A percentile compares a stretch with the other conserved stretches of the same genome.
Evolutionary conservation across 2,113 vertebrate genomes (phyloP).

Genomic region (Dicaeum eximium): DNA sequence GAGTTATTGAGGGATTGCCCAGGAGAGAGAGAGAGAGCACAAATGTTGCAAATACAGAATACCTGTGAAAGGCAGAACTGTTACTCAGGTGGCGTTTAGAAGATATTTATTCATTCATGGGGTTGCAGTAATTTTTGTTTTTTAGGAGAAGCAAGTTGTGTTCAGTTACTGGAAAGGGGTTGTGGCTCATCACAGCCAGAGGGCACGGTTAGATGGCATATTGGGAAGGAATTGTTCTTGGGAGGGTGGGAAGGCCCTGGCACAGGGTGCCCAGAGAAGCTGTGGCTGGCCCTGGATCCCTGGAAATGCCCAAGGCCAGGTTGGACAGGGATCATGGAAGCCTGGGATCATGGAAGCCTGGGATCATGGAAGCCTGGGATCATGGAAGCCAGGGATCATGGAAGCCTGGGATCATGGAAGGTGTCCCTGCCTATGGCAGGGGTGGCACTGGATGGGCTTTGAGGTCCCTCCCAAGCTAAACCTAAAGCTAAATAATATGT

Average conservation of each 20-base stretch:
- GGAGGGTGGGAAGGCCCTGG: fast-evolving
- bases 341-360: not conserved
- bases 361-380: fast-evolving
- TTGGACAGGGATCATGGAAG: fast-evolving
- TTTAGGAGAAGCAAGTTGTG: not conserved
- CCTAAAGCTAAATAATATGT: no score
- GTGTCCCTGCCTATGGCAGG: not conserved
- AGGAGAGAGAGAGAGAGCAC: not conserved
- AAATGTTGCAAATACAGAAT: not conserved
- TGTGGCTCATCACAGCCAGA: not conserved
- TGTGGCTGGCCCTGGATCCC: not conserved
- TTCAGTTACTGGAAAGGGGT: not conserved
- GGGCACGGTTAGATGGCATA: fast-evolving
- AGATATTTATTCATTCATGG: not conserved
- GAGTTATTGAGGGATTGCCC: not conserved
- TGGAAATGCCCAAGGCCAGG: not conserved
- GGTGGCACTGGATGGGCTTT: fast-evolving
- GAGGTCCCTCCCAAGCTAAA: not conserved
- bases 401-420: fast-evolving
- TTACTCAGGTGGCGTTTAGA: not conserved
- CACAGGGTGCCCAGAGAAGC: not conserved
- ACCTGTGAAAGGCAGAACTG: not conserved
- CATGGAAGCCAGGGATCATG: fast-evolving
- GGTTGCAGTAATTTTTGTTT: not conserved
- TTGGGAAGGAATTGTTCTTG: not conserved